Percentiles rank a stretch among this genome's conserved stretches.
phyloP scores from a whole-genome alignment of 2,113 vertebrate genomes.

The Muntiacus reevesi region DNA sequence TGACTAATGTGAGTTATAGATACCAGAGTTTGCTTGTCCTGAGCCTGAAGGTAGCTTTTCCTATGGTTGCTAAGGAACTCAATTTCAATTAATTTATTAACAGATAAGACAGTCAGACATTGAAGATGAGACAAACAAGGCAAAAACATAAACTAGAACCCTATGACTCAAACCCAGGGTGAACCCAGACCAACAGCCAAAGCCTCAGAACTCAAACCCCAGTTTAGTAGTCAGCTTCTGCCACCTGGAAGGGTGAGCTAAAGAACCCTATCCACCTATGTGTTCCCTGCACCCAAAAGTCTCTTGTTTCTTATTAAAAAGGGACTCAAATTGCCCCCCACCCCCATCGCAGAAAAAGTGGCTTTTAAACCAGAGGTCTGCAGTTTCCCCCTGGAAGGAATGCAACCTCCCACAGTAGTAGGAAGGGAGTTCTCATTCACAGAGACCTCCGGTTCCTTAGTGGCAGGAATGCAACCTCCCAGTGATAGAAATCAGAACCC shows the following conservation, averaged over 20 bases:
- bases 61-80: neutral
- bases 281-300: neutral
- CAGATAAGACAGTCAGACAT: neutral
- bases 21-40: neutral
- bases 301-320: neutral
- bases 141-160: neutral
- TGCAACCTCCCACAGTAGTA: neutral
- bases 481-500: neutral
- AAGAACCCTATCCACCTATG: neutral
- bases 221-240: neutral
- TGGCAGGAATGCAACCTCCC: neutral
- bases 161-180: neutral
- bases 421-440: neutral
- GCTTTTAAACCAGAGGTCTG: neutral
- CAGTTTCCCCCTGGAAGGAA: neutral
- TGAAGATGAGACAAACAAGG: neutral
- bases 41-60: neutral
- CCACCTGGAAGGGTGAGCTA: neutral
- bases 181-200: neutral
- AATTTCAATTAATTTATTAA: neutral
- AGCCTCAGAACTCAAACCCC: neutral
- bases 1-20: neutral
- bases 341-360: neutral
- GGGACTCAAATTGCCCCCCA: neutral
- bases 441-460: neutral